Base-by-base conservation (phyloP, 2,113 vertebrate species). In the Passer domesticus region DNA sequence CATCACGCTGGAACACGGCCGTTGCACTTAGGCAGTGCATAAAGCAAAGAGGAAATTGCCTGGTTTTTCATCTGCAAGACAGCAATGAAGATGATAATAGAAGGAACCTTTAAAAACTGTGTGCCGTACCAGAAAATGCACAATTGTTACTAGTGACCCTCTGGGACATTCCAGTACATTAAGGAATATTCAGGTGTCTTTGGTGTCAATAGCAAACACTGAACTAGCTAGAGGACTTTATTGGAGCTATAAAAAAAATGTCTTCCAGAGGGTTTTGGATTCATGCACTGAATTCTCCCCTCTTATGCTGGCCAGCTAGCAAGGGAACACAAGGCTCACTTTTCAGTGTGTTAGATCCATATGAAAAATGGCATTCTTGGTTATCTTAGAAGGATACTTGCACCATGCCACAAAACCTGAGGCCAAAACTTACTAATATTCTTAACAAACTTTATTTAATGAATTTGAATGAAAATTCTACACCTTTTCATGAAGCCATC, bases 101-200 rank as follows among this genome's bases (percentile, higher is more conserved):
- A 95, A 83, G 55, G 50, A 93, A 72, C 53, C 49, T 79, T 85
- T 73, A 72, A 79, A 95, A 92, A 74, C n/a, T 23, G 8, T 33
- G 20, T 69, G 74, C 88, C 31, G 1, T 30, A 35, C 50, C 72
- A 85, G 75, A 73, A 96, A 88, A 88, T 15, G 31, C 2, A 1
- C 58, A 62, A 33, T 59, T 91, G 70, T 83, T 79, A 64, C 58
- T 53, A 46, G 44, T 68, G 78, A 88, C 59, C 53, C 35, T 55
- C 67, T 73, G 55, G 50, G 41, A 75, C 74, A 46, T 82, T 89
- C 77, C 87, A 69, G 66, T 55, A 67, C 70, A 64, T 87, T 87
- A 84, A 90, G 75, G 79, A 93, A 85, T 95, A 90, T 92, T 92
- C 82, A 80, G 46, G 75, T 80, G 79, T 62, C 86, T 90, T 83